A percentile compares a stretch with the other conserved stretches of the same genome.
Conservation (phyloP, 2,888 invertebrate genomes). For the Parnassius mnemosyne region DNA sequence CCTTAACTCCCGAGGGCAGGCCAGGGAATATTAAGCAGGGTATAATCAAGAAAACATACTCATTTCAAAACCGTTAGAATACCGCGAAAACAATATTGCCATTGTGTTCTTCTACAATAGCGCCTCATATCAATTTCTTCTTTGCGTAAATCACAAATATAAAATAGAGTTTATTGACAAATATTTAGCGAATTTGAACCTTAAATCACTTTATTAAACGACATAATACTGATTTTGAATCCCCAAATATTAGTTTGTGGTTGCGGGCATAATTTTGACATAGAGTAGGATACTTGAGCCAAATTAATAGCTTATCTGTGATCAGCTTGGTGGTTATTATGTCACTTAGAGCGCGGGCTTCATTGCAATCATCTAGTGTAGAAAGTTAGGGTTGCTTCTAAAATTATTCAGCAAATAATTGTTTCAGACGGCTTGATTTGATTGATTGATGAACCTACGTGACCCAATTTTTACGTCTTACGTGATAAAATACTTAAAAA, state of each 20-base stretch:
- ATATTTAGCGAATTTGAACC: conserved; percentile 29
- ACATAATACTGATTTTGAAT: conserved; percentile 20
- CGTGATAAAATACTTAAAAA: no score
- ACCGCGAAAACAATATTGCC: conserved; percentile 57
- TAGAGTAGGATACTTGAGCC: conserved; percentile 69
- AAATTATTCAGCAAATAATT: background rate
- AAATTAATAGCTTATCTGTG: conserved; percentile 76
- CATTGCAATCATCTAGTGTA: conserved; percentile 51
- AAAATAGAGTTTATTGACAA: background rate
- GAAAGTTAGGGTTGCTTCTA: conserved; percentile 49
- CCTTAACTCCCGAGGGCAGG: conserved; percentile 39
- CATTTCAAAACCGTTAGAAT: conserved; percentile 42
- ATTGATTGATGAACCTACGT: background rate
- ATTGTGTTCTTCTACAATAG: conserved; percentile 61
- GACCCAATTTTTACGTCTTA: no score
- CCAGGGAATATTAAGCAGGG: conserved; percentile 36
- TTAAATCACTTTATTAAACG: conserved; percentile 26
- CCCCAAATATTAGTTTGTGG: conserved; percentile 30
- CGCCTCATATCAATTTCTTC: conserved; percentile 64
- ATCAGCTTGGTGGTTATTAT: conserved; percentile 70
- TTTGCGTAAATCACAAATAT: conserved; percentile 39
- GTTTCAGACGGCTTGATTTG: background rate
- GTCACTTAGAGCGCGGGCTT: conserved; percentile 68
- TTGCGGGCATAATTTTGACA: conserved; percentile 52
- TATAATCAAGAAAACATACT: conserved; percentile 57